phyloP scores from a whole-genome alignment of 2,113 vertebrate species.

The Scatophagus argus region DNA sequence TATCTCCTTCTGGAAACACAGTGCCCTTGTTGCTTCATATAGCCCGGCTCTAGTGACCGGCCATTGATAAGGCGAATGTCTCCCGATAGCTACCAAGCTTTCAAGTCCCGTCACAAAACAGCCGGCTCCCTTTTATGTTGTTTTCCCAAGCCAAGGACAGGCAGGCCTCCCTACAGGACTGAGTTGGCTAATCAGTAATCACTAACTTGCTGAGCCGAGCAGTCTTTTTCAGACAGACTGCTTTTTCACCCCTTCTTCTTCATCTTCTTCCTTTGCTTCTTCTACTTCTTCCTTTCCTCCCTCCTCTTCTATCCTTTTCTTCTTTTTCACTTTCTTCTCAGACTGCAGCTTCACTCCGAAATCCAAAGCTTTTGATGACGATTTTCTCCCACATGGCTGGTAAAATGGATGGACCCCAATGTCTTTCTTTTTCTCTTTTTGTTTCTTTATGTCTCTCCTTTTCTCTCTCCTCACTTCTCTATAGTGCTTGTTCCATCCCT shows the following conservation, averaged over 20 bases:
- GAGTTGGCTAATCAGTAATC: slow-evolving; percentile 93
- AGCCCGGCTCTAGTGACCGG: slow-evolving; percentile 83
- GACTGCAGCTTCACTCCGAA: slow-evolving; percentile 9
- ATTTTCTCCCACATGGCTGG: slow-evolving; percentile 17
- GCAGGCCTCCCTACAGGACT: slow-evolving; percentile 82
- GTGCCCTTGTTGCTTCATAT: slow-evolving; percentile 90
- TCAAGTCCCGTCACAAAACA: slow-evolving; percentile 90
- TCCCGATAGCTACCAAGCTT: slow-evolving; percentile 91
- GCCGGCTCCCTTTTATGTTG: slow-evolving; percentile 91
- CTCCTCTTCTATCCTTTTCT: neutral
- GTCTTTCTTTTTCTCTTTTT: slow-evolving; percentile 5
- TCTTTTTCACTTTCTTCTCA: neutral
- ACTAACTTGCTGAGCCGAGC: slow-evolving; percentile 83
- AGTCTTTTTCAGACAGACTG: slow-evolving; percentile 72
- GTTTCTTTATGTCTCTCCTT: slow-evolving; percentile 29
- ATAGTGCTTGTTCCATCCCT: slow-evolving; percentile 13
- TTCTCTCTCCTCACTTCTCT: slow-evolving; percentile 14
- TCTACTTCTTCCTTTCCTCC: neutral
- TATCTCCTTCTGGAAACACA: slow-evolving; percentile 85
- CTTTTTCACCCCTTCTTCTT: slow-evolving; percentile 60
- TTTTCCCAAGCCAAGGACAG: slow-evolving; percentile 92
- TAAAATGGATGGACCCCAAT: neutral
- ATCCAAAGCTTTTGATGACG: slow-evolving; percentile 4
- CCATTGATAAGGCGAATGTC: slow-evolving; percentile 90
- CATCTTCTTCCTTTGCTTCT: slow-evolving; percentile 33